Conservation (phyloP, 2,797 vertebrate species). For the Pangasius macronema region DNA sequence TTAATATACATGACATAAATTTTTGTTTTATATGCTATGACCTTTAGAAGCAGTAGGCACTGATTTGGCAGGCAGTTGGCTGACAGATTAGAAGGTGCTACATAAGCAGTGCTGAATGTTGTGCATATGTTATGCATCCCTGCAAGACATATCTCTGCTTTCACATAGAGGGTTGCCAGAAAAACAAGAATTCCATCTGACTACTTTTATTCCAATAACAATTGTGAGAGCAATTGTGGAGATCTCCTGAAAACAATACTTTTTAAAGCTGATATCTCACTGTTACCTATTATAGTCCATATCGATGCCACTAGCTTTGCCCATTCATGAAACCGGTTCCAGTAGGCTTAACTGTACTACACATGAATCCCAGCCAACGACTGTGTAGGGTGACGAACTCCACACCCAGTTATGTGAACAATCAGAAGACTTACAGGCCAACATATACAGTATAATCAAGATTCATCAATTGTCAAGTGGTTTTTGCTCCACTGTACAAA, state of each 20-base stretch:
- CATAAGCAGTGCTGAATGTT: conserved; percentile 4
- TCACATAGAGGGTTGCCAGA: not conserved
- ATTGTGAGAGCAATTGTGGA: not conserved
- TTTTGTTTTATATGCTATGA: conserved; percentile 19
- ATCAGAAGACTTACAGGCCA: not conserved
- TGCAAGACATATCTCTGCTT: conserved; percentile 12
- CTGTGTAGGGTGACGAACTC: not conserved
- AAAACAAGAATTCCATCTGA: not conserved
- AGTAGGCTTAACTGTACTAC: not conserved
- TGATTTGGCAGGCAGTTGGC: not conserved
- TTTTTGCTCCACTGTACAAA: not conserved
- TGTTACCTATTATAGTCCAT: not conserved
- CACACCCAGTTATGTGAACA: not conserved
- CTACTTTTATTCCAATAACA: not conserved
- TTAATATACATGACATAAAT: conserved; percentile 25
- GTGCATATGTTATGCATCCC: not conserved
- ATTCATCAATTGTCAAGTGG: not conserved
- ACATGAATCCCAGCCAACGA: not conserved
- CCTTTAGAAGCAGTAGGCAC: conserved; percentile 19
- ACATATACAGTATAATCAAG: not conserved
- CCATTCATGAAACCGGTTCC: not conserved
- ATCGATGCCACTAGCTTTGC: not conserved
- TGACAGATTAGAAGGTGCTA: conserved; percentile 4
- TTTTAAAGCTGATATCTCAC: not conserved
- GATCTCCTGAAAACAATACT: not conserved